Evolutionary conservation across 2,888 invertebrate species (phyloP).

Genomic region (Sericinus montela): DNA sequence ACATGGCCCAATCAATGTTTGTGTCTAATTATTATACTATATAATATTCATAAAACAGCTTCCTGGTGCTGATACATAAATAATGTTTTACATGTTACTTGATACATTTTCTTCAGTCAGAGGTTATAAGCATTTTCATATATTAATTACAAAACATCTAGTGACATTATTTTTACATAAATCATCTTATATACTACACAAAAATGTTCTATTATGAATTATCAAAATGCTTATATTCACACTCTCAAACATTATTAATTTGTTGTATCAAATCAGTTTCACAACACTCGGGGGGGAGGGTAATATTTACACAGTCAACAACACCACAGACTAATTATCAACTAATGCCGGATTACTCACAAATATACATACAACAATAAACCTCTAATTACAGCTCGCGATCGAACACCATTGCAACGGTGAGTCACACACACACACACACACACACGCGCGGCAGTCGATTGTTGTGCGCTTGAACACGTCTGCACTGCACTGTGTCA

Average conservation of each 20-base stretch:
- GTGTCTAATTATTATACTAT: background rate
- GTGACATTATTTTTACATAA: background rate
- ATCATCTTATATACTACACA: background rate
- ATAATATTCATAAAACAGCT: background rate
- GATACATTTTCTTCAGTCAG: constrained; percentile 29
- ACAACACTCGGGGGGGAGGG: constrained; percentile 55
- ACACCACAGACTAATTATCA: constrained; percentile 18
- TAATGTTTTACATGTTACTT: constrained; percentile 37
- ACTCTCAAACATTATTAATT: background rate
- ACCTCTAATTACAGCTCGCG: constrained; percentile 35
- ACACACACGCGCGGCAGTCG: constrained; percentile 5
- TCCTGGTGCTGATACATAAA: constrained; percentile 19
- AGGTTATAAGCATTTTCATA: constrained; percentile 11
- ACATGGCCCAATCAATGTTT: constrained; percentile 17
- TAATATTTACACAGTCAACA: constrained; percentile 52
- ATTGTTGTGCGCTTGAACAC: constrained; percentile 11
- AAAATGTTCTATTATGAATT: background rate
- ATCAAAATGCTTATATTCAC: constrained; percentile 16
- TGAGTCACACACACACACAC: constrained; percentile 1
- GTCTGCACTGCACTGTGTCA: constrained; percentile 3
- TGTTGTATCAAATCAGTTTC: constrained; percentile 48
- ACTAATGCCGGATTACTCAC: constrained; percentile 42
- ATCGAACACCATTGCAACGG: constrained; percentile 16
- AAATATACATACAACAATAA: constrained; percentile 57
- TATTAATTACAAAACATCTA: constrained; percentile 1